Conservation (phyloP, 2,113 vertebrate genomes). For the Ailurus styani region DNA sequence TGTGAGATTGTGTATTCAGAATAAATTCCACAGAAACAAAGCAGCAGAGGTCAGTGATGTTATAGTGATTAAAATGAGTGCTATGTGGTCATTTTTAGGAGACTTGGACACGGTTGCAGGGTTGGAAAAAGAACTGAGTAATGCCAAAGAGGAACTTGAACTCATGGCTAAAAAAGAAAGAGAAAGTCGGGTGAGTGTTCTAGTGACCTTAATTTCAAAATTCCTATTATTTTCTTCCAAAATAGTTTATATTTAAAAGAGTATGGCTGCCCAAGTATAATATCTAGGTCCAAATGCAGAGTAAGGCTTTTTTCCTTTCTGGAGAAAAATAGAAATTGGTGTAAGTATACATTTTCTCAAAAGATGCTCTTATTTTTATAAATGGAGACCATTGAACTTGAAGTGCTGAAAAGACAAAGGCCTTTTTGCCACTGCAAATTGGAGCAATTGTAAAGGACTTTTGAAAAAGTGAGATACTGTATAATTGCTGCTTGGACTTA, state of each 20-base stretch:
- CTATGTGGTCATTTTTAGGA: constrained; percentile 64
- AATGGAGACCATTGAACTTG: not conserved
- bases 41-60: not conserved
- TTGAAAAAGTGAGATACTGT: not conserved
- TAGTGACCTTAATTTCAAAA: not conserved
- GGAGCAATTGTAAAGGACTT: not conserved
- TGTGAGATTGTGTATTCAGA: not conserved
- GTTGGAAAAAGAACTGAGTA: constrained; percentile 83
- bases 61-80: not conserved
- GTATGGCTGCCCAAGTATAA: not conserved
- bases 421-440: not conserved
- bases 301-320: not conserved
- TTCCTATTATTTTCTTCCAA: not conserved
- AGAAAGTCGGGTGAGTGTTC: constrained; percentile 85
- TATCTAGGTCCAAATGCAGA: not conserved
- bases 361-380: not conserved
- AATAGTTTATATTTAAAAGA: not conserved
- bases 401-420: not conserved
- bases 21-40: not conserved
- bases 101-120: constrained; percentile 63
- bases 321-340: not conserved
- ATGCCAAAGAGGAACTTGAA: constrained; percentile 87
- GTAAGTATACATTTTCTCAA: not conserved
- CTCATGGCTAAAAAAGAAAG: constrained; percentile 87
- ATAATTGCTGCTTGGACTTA: not conserved